Base-by-base conservation (phyloP, 2,797 vertebrate genomes). In the Sylvia borin region DNA sequence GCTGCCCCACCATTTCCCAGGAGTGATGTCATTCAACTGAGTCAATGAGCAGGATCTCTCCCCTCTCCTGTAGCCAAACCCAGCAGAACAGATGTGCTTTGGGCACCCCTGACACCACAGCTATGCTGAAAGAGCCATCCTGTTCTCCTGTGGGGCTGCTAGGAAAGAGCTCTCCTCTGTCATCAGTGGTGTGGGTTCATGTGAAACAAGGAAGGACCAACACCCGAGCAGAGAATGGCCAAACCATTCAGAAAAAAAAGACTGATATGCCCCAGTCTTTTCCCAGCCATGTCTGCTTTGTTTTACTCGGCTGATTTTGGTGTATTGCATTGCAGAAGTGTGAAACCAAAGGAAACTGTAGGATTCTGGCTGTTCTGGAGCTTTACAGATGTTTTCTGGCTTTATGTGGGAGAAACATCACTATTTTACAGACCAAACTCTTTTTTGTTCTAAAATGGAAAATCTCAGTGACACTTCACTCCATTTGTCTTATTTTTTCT, bases 401-500 rank as follows among this genome's bases (percentile, higher is more conserved):
- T 64, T 82, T 58, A 62, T 5, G 5, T 65, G 47, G 65, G 71
- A 96, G 90, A 85, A 94, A 83, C 38, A 89, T 73, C 68, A 20
- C 75, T 68, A 26, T 82, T 96, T 94, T 79, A 90, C 71, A 67
- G 92, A 93, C 74, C 61, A 72, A 95, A 74, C 57, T 47, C 67
- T 77, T 64, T 90, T 90, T 82, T 81, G 80, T 51, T 94, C 89
- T 91, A 95, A 96, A 85, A 90, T 66, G 96, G 96, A 97, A 97
- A 95, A 92, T 94, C 90, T 97, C 95, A 94, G 85, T 67, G 74
- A 83, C 83, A 89, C 88, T 95, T 96, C 71, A 71, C 90, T 94
- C 92, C 83, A 83, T 93, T 96, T 94, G 82, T 84, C 45, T 66
- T 60, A 70, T 74, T 90, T 88, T 95, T 87, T 83, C 76, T 95